Conservation (phyloP, 1,140 invertebrate species). For the Drosophila bifasciata region DNA sequence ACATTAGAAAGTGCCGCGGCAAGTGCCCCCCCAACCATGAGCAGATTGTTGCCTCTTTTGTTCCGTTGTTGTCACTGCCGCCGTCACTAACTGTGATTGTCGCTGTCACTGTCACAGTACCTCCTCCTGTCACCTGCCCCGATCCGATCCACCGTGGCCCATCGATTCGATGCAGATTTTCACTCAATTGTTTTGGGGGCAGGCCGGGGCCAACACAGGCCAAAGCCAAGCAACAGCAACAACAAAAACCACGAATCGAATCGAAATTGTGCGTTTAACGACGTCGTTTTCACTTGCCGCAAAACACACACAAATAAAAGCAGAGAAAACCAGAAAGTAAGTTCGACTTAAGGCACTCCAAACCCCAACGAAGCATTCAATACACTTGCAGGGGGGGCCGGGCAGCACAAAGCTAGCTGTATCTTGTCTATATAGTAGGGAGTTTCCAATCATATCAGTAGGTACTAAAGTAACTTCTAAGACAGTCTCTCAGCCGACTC, state of each 20-base stretch:
- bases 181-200: constrained; percentile 62
- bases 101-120: constrained; percentile 10
- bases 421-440: too few relatives aligned
- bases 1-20: constrained; percentile 49
- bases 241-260: constrained; percentile 32
- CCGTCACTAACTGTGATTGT: not conserved
- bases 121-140: constrained; percentile 8
- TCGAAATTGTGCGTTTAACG: constrained; percentile 62
- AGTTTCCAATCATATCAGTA: too few relatives aligned
- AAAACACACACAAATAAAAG: constrained; percentile 12
- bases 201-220: constrained; percentile 22
- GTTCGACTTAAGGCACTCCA: constrained; percentile 15
- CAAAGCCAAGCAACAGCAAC: too few relatives aligned
- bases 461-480: too few relatives aligned
- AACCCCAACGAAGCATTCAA: constrained; percentile 27
- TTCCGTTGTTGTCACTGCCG: not conserved
- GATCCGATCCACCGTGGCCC: constrained; percentile 10
- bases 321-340: constrained; percentile 37
- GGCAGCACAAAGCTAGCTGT: too few relatives aligned
- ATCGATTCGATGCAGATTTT: constrained; percentile 75
- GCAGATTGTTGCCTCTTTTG: constrained; percentile 17
- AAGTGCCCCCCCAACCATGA: constrained; percentile 39
- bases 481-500: too few relatives aligned
- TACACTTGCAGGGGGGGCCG: constrained; percentile 3
- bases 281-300: constrained; percentile 66